Evolutionary conservation across 2,888 invertebrate genomes (phyloP).

Genomic region (Acrocyrtus sp.): DNA sequence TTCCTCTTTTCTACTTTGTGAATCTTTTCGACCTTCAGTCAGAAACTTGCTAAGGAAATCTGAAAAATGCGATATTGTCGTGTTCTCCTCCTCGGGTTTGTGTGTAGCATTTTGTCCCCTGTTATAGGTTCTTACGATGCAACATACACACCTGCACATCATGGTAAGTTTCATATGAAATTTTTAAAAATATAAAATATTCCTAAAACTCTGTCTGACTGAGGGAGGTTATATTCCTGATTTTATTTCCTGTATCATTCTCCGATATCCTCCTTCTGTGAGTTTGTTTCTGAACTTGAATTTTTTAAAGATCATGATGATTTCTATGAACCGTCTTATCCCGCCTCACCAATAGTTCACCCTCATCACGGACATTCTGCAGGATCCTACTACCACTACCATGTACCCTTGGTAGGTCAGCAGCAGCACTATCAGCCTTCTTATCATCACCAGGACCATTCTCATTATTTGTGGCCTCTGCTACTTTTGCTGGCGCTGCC

Average conservation of each 20-base stretch:
- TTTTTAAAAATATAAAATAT: neutral
- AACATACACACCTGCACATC: constrained; percentile 34
- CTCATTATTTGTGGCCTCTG: constrained; percentile 50
- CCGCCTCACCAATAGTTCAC: constrained; percentile 54
- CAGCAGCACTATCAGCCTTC: constrained; percentile 55
- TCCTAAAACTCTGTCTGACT: neutral
- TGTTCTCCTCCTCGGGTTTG: constrained; percentile 32
- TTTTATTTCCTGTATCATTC: neutral
- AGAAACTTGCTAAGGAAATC: too few species aligned
- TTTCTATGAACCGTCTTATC: constrained; percentile 56
- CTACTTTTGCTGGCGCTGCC: constrained; percentile 57
- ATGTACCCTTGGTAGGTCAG: constrained; percentile 60
- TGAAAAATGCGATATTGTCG: constrained; percentile 37
- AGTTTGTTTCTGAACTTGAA: constrained; percentile 22
- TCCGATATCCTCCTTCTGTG: constrained; percentile 1
- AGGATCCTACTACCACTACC: constrained; percentile 63
- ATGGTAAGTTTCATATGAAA: constrained; percentile 35
- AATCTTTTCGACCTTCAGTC: too few species aligned
- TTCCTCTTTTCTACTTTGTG: too few species aligned
- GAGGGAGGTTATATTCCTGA: neutral
- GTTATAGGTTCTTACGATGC: constrained; percentile 47
- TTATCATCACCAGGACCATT: constrained; percentile 41
- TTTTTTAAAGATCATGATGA: constrained; percentile 46
- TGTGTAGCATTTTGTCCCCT: constrained; percentile 34
- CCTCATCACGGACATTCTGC: constrained; percentile 51